A percentile compares a stretch with the other conserved stretches of the same genome.
phyloP scores from a whole-genome alignment of 2,888 invertebrate genomes.

The Entomobrya multifasciata region DNA sequence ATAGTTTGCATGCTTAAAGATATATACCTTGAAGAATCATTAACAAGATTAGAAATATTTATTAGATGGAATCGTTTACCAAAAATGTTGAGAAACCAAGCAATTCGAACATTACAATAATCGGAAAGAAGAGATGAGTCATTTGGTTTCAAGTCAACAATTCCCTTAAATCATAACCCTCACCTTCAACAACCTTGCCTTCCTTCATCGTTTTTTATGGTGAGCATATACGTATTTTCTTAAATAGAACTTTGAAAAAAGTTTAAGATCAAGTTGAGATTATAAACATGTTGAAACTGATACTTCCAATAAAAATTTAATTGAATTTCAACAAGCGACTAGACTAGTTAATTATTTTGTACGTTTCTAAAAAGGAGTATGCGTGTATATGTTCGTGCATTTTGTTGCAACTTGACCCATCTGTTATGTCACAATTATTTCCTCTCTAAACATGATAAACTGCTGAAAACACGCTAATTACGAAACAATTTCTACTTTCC shows the following conservation, averaged over 20 bases:
- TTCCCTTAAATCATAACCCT: too few relatives aligned
- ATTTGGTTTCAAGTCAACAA: neutral
- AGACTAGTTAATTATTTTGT: slow-evolving; percentile 73
- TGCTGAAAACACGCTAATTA: slow-evolving; percentile 54
- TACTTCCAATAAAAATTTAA: slow-evolving; percentile 75
- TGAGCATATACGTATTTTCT: too few relatives aligned
- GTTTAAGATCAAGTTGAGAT: too few relatives aligned
- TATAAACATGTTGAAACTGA: slow-evolving; percentile 71
- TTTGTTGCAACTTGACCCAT: slow-evolving; percentile 49
- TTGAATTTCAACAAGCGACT: slow-evolving; percentile 70
- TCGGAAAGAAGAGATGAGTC: neutral
- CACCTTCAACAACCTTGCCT: too few relatives aligned
- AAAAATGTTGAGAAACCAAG: slow-evolving; percentile 1
- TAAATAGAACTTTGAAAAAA: too few relatives aligned
- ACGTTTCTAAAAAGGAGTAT: slow-evolving; percentile 4
- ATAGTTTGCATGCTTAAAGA: slow-evolving; percentile 15
- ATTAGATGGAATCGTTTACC: slow-evolving; percentile 45
- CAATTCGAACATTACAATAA: slow-evolving; percentile 15
- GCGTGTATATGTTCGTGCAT: neutral
- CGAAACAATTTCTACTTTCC: slow-evolving; percentile 47
- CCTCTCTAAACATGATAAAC: slow-evolving; percentile 8
- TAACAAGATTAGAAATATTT: slow-evolving; percentile 24
- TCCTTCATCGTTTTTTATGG: too few relatives aligned
- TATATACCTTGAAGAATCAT: neutral
- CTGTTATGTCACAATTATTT: slow-evolving; percentile 63